Conservation (phyloP, 2,888 invertebrate species). For the Alloscopus bannaensis region DNA sequence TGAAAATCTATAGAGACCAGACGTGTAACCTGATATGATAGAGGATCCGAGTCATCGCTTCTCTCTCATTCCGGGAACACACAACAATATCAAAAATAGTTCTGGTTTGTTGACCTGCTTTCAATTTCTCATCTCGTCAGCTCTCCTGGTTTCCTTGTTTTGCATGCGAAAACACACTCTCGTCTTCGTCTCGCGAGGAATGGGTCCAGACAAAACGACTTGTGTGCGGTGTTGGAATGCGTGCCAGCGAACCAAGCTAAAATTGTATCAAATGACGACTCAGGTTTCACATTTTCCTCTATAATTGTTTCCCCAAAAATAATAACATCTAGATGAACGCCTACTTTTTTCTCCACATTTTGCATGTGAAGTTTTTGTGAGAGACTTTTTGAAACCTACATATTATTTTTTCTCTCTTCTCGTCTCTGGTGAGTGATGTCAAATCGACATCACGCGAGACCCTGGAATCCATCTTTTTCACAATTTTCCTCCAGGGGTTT, state of each 20-base stretch:
- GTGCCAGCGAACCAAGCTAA: neutral
- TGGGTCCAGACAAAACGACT: neutral
- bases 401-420: neutral
- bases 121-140: conserved; percentile 10
- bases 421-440: neutral
- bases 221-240: neutral
- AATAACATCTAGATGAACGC: neutral
- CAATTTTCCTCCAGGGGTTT: neutral
- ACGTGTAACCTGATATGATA: too few species aligned
- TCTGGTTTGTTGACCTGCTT: conserved; percentile 23
- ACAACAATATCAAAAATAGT: conserved; percentile 11
- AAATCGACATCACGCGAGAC: conserved; percentile 4
- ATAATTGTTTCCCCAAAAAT: conserved; percentile 19
- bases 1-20: too few species aligned
- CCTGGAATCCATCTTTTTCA: conserved; percentile 22
- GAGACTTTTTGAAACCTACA: neutral
- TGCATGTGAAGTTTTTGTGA: conserved; percentile 10
- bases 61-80: too few species aligned
- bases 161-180: neutral
- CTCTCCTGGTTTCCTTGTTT: neutral
- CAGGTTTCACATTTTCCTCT: conserved; percentile 8
- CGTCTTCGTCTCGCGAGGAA: neutral
- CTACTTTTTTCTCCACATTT: neutral
- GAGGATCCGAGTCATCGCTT: too few species aligned
- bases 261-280: conserved; percentile 14